These are phyloP conservation scores for Agrotis exclamationis DNA, from an alignment of 2,888 invertebrate species.

Conservation along the genomic window DNA sequence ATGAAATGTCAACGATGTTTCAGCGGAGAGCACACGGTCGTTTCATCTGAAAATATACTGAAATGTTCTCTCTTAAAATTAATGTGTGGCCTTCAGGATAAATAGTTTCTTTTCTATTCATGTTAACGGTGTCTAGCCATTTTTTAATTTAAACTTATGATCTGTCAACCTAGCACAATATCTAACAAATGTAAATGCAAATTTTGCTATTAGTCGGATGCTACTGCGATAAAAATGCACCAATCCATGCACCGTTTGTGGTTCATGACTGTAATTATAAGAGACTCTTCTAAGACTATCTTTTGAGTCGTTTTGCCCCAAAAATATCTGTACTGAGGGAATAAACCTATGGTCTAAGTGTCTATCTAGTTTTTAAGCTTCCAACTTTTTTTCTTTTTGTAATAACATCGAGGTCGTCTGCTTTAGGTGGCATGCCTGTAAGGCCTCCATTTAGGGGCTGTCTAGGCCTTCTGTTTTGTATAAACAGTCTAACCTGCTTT, in stretches of 20 bases:
- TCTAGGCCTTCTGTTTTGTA: not conserved
- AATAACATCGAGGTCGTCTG: too few species aligned
- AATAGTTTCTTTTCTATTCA: not conserved
- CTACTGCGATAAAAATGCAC: not conserved
- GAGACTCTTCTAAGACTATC: not conserved
- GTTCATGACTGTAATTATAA: not conserved
- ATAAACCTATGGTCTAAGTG: not conserved
- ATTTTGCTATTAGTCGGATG: not conserved
- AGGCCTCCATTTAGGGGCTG: too few species aligned
- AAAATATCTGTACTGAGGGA: not conserved
- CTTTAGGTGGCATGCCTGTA: too few species aligned
- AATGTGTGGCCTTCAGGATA: slow-evolving; percentile 5
- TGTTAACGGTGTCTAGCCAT: too few species aligned
- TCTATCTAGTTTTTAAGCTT: too few species aligned
- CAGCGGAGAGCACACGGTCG: not conserved
- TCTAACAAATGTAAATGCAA: not conserved
- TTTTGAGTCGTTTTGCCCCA: not conserved
- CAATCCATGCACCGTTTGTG: too few species aligned
- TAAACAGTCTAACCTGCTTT: not conserved
- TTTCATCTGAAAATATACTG: not conserved
- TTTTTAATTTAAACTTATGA: not conserved
- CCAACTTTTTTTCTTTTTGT: too few species aligned
- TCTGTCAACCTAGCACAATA: not conserved
- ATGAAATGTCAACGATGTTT: slow-evolving; percentile 14
- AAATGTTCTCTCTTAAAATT: not conserved